Evolutionary conservation across 1,140 invertebrate genomes (phyloP).

Genomic region (Lasioglossum albipes): DNA sequence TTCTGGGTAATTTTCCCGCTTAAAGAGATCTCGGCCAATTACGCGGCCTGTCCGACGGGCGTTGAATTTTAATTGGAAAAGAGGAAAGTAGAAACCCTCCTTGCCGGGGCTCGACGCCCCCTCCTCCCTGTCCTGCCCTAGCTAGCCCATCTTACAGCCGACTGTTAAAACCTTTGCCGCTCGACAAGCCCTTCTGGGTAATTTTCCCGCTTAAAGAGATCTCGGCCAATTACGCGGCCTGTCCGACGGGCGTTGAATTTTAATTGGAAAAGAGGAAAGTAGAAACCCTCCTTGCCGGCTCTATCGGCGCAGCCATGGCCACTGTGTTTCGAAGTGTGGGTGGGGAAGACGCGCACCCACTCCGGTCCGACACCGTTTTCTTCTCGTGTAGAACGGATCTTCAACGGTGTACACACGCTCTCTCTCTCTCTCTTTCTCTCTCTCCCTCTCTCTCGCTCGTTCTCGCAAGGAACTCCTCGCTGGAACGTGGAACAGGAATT

Average conservation of each 20-base stretch:
- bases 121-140: slow-evolving; percentile 2
- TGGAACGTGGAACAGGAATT: slow-evolving; percentile 5
- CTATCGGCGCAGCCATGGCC: slow-evolving; percentile 5
- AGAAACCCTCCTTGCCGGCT: slow-evolving; percentile 57
- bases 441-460: no score
- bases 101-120: slow-evolving; percentile 45
- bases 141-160: slow-evolving; percentile 31
- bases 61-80: slow-evolving; percentile 79
- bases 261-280: slow-evolving; percentile 74
- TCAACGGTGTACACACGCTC: neutral
- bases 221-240: slow-evolving; percentile 77
- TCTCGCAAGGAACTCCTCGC: neutral
- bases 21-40: slow-evolving; percentile 79
- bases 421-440: no score
- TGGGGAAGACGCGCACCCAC: neutral
- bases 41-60: slow-evolving; percentile 72
- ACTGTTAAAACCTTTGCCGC: slow-evolving; percentile 65
- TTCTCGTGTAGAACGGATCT: slow-evolving; percentile 13
- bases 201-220: slow-evolving; percentile 79
- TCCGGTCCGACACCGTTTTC: slow-evolving; percentile 19
- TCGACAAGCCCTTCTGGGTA: slow-evolving; percentile 76
- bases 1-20: slow-evolving; percentile 78
- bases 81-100: slow-evolving; percentile 59
- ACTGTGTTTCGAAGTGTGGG: neutral
- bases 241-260: slow-evolving; percentile 76